A percentile compares a stretch with the other conserved stretches of the same genome.
These are phyloP conservation scores for Ptilonorhynchus violaceus DNA, from an alignment of 2,113 vertebrate genomes.

Conservation along the genomic window DNA sequence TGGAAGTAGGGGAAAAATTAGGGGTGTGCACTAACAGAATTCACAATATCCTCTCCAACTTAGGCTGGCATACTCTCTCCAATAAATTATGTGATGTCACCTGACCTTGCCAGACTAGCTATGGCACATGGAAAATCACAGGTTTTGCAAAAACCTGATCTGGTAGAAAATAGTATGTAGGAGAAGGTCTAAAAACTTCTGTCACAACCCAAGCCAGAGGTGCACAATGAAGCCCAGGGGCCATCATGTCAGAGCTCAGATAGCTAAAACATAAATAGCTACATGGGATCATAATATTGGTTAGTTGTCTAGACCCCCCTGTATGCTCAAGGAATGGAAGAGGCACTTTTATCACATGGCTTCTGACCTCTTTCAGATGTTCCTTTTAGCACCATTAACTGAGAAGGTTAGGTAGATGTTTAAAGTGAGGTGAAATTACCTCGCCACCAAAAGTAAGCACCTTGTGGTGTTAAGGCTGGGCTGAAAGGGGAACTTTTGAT, in stretches of 20 bases:
- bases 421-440: not conserved
- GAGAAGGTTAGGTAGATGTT: not conserved
- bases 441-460: not conserved
- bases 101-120: not conserved
- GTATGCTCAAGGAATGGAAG: not conserved
- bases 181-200: not conserved
- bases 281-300: not conserved
- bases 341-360: not conserved
- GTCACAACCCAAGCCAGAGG: not conserved
- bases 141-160: not conserved
- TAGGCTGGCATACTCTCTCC: not conserved
- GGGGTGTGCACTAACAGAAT: not conserved
- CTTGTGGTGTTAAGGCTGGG: not conserved
- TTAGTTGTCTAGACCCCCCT: not conserved
- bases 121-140: not conserved
- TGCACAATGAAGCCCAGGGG: not conserved
- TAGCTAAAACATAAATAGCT: not conserved
- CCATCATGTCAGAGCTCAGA: rapidly evolving
- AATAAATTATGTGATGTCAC: not conserved
- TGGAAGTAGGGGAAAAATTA: not conserved
- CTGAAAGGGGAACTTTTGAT: not conserved
- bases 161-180: not conserved
- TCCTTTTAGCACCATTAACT: not conserved
- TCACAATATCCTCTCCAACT: not conserved
- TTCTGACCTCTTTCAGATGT: not conserved